These are phyloP conservation scores for Andricus quercusramuli DNA, from an alignment of 2,888 invertebrate genomes.

Conservation along the genomic window DNA sequence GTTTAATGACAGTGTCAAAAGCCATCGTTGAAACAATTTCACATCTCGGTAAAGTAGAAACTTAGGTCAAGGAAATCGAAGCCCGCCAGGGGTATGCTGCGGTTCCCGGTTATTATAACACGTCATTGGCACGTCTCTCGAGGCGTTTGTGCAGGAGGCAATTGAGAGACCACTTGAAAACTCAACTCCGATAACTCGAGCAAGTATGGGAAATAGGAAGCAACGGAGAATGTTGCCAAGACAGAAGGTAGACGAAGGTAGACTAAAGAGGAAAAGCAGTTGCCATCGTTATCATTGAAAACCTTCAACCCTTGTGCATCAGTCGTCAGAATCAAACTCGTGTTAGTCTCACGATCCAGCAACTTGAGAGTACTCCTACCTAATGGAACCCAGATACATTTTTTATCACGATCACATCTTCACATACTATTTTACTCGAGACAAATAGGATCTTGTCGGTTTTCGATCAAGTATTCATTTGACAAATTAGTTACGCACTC, in stretches of 20 bases:
- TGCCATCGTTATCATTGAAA: slow-evolving; percentile 3
- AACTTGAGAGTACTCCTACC: not conserved
- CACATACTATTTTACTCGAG: not conserved
- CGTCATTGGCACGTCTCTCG: slow-evolving; percentile 37
- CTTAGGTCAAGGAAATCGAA: slow-evolving; percentile 2
- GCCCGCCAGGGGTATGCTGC: not conserved
- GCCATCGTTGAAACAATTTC: not conserved
- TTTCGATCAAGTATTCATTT: slow-evolving; percentile 1
- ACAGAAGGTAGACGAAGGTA: slow-evolving; percentile 32
- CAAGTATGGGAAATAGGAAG: slow-evolving; percentile 4
- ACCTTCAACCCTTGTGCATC: slow-evolving; percentile 16
- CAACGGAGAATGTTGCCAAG: not conserved
- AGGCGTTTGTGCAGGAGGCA: slow-evolving; percentile 27
- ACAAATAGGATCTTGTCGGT: not conserved
- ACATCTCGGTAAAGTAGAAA: not conserved
- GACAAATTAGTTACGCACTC: not conserved
- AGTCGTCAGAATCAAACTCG: not conserved
- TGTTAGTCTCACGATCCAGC: not conserved
- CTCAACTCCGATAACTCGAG: slow-evolving; percentile 21
- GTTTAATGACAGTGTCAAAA: not conserved
- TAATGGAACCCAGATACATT: not conserved
- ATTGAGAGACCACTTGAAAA: slow-evolving; percentile 40
- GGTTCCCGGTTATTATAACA: slow-evolving; percentile 37
- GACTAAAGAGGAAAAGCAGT: slow-evolving; percentile 9
- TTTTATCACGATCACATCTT: not conserved